Evolutionary conservation across 2,888 invertebrate species (phyloP), one percentile per base, ranked within the genome.

Genomic region (Laspeyria flexula): DNA sequence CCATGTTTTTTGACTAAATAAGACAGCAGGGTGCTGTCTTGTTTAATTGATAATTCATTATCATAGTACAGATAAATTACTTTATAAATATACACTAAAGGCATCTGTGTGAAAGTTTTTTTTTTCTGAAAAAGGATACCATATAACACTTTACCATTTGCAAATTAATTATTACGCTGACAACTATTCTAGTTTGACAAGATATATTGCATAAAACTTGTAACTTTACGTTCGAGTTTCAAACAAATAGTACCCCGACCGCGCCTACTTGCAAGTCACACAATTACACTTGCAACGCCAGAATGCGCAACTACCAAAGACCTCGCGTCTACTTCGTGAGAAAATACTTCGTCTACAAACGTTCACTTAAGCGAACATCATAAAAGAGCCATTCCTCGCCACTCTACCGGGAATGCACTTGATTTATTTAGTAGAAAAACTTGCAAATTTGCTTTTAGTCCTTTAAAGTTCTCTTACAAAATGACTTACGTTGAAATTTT

Each of bases 361-460:
- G 46, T 39, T 47, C 21, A 47, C 59, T 44, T 42, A 65, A 68
- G 38, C 48, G 52, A 40, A 68, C 57, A 54, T 66, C 60, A 70
- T 65, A 68, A 66, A 68, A 44, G 50, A 50, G 18, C 59, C 66
- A 70, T 77, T 76, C 64, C 71, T 60, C 53, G 53, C 64, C 55
- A 61, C 65, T 70, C 64, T 45, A 54, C 61, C 52, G 65, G 65
- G 77, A 76, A 75, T 77, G 68, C 71, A 67, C 71, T 62, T 66
- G 69, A 74, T 79, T 77, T 74, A 77, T 76, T 73, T 72, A 67
- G 54, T 71, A 71, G 72, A 69, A 79, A 80, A 75, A 60, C 66
- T 72, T 59, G 58, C 47, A 57, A 55, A 62, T 70, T 68, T 66
- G 55, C 49, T 53, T 60, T 27, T 31, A 43, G 47, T 29, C 21